A percentile compares a stretch with the other conserved stretches of the same genome.
phyloP scores from a whole-genome alignment of 35 echinoderm and acorn worm species.

The Holothuria glaberrima region DNA sequence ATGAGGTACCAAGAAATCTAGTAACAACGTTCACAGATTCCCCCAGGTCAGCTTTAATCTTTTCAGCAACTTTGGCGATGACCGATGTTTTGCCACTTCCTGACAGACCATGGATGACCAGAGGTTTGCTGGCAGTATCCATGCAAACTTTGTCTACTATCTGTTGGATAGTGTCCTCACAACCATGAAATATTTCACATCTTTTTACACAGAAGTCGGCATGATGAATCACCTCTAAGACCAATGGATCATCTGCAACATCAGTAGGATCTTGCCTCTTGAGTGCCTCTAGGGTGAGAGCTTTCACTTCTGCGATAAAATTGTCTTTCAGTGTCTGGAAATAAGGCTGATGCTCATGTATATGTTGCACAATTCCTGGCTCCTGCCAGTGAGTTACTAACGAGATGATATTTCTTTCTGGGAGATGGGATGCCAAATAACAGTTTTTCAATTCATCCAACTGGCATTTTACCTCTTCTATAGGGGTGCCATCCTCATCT shows the following conservation, averaged over 20 bases:
- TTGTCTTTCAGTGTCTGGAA: constrained; percentile 53
- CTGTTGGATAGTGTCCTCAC: constrained; percentile 67
- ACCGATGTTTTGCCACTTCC: constrained; percentile 94
- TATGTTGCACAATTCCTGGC: constrained; percentile 47
- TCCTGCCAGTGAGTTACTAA: constrained; percentile 63
- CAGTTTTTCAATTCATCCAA: constrained; percentile 65
- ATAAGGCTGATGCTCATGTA: constrained; percentile 65
- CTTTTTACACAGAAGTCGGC: constrained; percentile 83
- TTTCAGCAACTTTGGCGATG: constrained; percentile 74
- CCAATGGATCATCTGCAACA: constrained; percentile 53
- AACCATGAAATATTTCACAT: constrained; percentile 79
- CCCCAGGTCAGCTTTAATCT: constrained; percentile 28
- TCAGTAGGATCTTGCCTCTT: neutral
- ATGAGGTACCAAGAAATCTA: constrained; percentile 87
- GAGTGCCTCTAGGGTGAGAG: constrained; percentile 42
- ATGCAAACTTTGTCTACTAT: constrained; percentile 55
- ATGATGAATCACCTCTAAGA: constrained; percentile 79
- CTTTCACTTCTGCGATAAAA: constrained; percentile 70
- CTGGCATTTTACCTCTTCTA: constrained; percentile 45
- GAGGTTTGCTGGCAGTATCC: constrained; percentile 42
- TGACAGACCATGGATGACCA: constrained; percentile 77
- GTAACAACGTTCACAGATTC: constrained; percentile 48
- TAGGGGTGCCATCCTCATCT: constrained; percentile 8
- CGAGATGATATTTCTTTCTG: constrained; percentile 60
- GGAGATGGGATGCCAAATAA: constrained; percentile 56